These are phyloP conservation scores for Megamerina dolium DNA, from an alignment of 2,888 invertebrate species.

Conservation along the genomic window DNA sequence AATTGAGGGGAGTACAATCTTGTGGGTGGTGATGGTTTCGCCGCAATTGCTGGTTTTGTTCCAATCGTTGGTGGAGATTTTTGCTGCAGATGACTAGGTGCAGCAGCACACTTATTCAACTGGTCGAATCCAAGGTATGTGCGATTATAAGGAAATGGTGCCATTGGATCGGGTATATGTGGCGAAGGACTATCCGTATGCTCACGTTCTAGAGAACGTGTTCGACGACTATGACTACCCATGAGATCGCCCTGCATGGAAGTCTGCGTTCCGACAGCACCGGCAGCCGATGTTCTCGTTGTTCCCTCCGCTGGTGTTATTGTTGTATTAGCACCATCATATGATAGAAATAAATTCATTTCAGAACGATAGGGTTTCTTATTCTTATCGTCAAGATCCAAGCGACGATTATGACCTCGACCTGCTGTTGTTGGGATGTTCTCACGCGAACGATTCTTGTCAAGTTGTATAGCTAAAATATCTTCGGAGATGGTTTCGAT, in stretches of 20 bases:
- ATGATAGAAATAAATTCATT: constrained; percentile 47
- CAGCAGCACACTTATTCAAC: constrained; percentile 24
- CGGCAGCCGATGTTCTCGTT: constrained; percentile 14
- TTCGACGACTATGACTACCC: constrained; percentile 18
- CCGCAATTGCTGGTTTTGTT: constrained; percentile 7
- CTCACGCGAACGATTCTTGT: constrained; percentile 39
- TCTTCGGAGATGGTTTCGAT: constrained; percentile 57
- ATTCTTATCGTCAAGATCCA: constrained; percentile 25
- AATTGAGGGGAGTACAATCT: constrained; percentile 25
- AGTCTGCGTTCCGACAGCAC: constrained; percentile 7
- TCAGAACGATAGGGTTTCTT: constrained; percentile 49
- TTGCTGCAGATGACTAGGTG: constrained; percentile 19
- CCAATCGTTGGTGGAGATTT: constrained; percentile 25
- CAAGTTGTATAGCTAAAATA: constrained; percentile 43
- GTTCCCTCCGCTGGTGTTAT: constrained; percentile 26
- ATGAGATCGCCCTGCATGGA: constrained; percentile 9
- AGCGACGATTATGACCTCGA: constrained; percentile 2
- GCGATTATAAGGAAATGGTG: constrained; percentile 46
- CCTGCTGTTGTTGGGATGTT: constrained; percentile 21
- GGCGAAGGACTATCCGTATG: constrained; percentile 44
- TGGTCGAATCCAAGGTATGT: constrained; percentile 46
- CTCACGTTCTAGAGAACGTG: constrained; percentile 37
- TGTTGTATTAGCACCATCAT: constrained; percentile 39
- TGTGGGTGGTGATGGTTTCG: constrained; percentile 31
- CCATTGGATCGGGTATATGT: constrained; percentile 46